phyloP scores from a whole-genome alignment of 2,113 vertebrate species.

The Lepidothrix coronata region DNA sequence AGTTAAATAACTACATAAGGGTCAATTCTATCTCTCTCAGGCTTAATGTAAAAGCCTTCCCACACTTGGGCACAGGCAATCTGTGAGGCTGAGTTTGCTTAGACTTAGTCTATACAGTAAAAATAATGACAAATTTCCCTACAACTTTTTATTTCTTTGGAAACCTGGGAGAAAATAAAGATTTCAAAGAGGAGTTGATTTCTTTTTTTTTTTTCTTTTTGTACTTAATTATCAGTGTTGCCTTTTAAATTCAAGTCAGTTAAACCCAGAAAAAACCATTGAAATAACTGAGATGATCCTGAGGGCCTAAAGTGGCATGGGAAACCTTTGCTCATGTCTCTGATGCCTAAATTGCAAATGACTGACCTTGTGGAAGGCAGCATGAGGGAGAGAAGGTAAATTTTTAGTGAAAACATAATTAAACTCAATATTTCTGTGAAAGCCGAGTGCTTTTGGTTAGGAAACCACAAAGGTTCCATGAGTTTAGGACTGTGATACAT shows the following conservation, averaged over 20 bases:
- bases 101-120: not conserved
- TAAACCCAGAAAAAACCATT: not conserved
- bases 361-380: not conserved
- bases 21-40: not conserved
- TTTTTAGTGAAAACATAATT: not conserved
- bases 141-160: not conserved
- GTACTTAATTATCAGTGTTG: not conserved
- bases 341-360: not conserved
- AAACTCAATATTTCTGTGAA: not conserved
- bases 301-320: not conserved
- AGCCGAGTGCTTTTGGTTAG: not conserved
- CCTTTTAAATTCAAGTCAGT: not conserved
- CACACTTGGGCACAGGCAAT: not conserved
- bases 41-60: not conserved
- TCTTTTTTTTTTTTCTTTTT: not conserved
- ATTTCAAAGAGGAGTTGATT: not conserved
- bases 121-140: not conserved
- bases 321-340: not conserved
- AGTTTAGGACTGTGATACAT: not conserved
- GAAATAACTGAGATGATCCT: not conserved
- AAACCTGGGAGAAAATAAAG: not conserved
- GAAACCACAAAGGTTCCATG: not conserved
- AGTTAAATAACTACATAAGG: not conserved
- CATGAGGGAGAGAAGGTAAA: not conserved
- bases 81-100: not conserved